Conservation (phyloP, 2,113 vertebrate species). For the Gavia stellata region DNA sequence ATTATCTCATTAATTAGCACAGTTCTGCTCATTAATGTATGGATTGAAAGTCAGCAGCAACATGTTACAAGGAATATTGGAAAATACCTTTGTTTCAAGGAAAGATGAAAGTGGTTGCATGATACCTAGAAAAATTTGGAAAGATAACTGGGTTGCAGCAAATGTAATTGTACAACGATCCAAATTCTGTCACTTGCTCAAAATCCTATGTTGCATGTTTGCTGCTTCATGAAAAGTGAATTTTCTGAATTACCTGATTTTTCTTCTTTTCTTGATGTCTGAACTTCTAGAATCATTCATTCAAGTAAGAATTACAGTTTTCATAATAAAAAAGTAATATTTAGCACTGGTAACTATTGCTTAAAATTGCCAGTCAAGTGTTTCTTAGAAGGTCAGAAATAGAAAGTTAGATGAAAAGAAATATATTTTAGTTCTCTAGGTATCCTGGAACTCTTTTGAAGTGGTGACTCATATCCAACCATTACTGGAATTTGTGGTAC, state of each 20-base stretch:
- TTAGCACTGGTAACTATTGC: neutral
- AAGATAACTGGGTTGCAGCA: neutral
- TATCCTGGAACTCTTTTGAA: neutral
- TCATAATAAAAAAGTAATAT: neutral
- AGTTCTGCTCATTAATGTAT: neutral
- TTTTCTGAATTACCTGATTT: neutral
- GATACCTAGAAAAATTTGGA: neutral
- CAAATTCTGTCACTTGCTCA: neutral
- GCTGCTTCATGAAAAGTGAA: neutral
- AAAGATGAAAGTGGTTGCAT: neutral
- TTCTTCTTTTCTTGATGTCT: neutral
- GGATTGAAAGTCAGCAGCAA: neutral
- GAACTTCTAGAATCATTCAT: neutral
- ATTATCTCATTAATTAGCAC: neutral
- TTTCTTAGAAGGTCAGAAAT: neutral
- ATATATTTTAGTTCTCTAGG: neutral
- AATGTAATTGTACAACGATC: neutral
- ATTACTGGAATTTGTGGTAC: neutral
- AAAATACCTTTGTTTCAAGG: neutral
- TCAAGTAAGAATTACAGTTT: neutral
- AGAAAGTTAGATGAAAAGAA: neutral
- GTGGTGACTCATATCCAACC: neutral
- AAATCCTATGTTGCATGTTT: neutral
- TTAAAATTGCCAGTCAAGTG: neutral
- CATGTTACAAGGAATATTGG: neutral